A percentile compares a stretch with the other conserved stretches of the same genome.
Evolutionary conservation across 1,140 invertebrate genomes (phyloP).

Genomic region (Trichoplusia ni): DNA sequence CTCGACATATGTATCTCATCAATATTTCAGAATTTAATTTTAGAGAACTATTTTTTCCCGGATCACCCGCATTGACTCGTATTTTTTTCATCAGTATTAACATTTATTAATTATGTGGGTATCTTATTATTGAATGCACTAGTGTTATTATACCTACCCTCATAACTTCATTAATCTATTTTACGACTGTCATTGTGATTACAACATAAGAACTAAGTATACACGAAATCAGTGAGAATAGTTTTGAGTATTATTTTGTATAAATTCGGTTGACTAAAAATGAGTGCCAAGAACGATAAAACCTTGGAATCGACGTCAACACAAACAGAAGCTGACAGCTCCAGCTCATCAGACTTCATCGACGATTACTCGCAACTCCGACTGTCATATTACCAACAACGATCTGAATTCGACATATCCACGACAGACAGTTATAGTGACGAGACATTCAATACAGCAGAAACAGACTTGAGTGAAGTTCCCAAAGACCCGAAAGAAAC

Average conservation of each 20-base stretch:
- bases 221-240: no score
- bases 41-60: neutral
- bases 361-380: slow-evolving; percentile 67
- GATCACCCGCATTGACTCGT: neutral
- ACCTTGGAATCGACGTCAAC: neutral
- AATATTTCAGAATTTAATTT: slow-evolving; percentile 16
- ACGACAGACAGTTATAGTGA: slow-evolving; percentile 10
- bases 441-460: slow-evolving; percentile 32
- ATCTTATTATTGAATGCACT: neutral
- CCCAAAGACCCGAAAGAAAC: slow-evolving; percentile 3
- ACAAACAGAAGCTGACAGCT: neutral
- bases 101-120: slow-evolving; percentile 2
- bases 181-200: neutral
- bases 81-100: neutral
- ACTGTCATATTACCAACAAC: slow-evolving; percentile 59
- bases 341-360: slow-evolving; percentile 44
- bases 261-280: neutral
- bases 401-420: neutral
- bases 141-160: neutral
- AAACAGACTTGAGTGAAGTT: slow-evolving; percentile 31
- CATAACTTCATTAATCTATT: neutral
- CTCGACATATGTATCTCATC: slow-evolving; percentile 2
- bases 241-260: neutral
- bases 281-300: neutral
- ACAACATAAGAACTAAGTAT: no score